Evolutionary conservation across 2,888 invertebrate species (phyloP).

Genomic region (Nymphalis polychloros): DNA sequence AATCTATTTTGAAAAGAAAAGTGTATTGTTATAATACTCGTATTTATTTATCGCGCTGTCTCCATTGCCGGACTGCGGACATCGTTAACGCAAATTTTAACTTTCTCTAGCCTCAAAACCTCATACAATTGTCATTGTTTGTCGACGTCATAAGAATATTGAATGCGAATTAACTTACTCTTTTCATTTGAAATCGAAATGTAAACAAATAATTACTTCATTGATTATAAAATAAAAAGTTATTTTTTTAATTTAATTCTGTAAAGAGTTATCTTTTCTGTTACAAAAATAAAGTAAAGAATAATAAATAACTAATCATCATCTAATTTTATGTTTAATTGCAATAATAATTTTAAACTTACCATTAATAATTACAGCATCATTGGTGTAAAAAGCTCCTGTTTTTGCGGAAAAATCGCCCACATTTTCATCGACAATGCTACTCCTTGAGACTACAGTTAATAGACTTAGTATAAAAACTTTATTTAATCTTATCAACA

Average conservation of each 20-base stretch:
- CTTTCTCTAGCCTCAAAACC: constrained; percentile 81
- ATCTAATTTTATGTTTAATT: neutral
- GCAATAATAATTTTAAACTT: constrained; percentile 42
- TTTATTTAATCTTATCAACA: constrained; percentile 36
- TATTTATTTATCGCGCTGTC: constrained; percentile 19
- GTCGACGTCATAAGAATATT: constrained; percentile 53
- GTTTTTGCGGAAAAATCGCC: constrained; percentile 67
- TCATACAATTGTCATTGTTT: constrained; percentile 74
- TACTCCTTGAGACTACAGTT: constrained; percentile 60
- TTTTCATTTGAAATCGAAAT: constrained; percentile 18
- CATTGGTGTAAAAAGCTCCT: constrained; percentile 71
- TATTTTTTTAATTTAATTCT: neutral
- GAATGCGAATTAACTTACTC: constrained; percentile 30
- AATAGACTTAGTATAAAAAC: constrained; percentile 53
- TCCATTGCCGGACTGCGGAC: constrained; percentile 59
- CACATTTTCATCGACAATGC: constrained; percentile 46
- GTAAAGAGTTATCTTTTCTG: neutral
- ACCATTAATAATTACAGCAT: constrained; percentile 78
- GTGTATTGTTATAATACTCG: neutral
- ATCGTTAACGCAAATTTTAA: constrained; percentile 69
- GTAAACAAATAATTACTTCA: constrained; percentile 27
- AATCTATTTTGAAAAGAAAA: neutral
- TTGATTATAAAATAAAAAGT: constrained; percentile 6
- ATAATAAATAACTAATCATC: too few relatives aligned
- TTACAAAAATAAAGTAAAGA: neutral